Evolutionary conservation across 2,888 invertebrate species (phyloP), one percentile per base, ranked within the genome.

Genomic region (Bembecia ichneumoniformis): DNA sequence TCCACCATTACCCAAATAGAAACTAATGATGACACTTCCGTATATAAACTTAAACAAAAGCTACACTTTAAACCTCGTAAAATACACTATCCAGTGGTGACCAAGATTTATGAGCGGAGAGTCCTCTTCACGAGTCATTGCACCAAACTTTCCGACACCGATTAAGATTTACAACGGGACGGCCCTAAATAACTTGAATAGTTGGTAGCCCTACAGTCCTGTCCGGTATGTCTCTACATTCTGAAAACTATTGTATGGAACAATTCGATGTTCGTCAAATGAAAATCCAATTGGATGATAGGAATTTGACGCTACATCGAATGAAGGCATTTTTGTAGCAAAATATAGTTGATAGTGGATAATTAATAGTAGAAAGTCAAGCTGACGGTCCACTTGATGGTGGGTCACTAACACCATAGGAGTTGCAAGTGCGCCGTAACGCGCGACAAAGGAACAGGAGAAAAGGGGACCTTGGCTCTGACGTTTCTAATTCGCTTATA

Each of bases 141-240:
- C 70, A 57, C 70, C 60, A 71, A 79, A 78, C 75, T 82, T 77
- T 71, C 64, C 52, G 62, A 63, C 68, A 59, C 55, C 77, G 69
- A 82, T 81, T 78, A 82, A 83, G 86, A 86, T 86, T 84, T 83
- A 86, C 79, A 79, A 65, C 67, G 64, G 64, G 60, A 54, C 63
- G 62, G 68, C 70, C 74, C 74, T 74, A 80, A 82, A 83, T 83
- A 82, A 78, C 80, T 77, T 70, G 71, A 77, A 84, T 80, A 74
- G 76, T 82, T 81, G 67, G 54, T 48, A 44, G 47, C 47, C 54
- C 13, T 13, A 1, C 40, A 40, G 40, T 53, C 52, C 49, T 43
- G 49, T 52, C 49, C 66, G 57, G 53, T 67, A 65, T 66, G 13
- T 14, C 40, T 14, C 13, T 40, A 14, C 14, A 40, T 40, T 40